These are phyloP conservation scores for Drosophila dunni DNA, from an alignment of 1,140 invertebrate genomes.

Conservation along the genomic window DNA sequence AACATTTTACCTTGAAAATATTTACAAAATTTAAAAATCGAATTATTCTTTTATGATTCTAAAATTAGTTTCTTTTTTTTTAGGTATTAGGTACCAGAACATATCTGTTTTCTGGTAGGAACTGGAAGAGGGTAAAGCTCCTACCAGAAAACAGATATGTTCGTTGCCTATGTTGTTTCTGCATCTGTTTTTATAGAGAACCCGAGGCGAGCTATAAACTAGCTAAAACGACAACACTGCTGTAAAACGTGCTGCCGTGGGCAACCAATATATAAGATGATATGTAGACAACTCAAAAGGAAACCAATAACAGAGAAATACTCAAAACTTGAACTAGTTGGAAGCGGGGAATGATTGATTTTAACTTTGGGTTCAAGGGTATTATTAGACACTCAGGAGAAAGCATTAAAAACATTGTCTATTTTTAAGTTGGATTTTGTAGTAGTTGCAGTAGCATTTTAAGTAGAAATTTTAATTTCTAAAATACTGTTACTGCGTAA, in stretches of 20 bases:
- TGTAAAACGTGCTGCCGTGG: slow-evolving; percentile 50
- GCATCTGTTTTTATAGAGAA: too few species aligned
- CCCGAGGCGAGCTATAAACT: too few species aligned
- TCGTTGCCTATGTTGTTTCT: too few species aligned
- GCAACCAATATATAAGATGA: slow-evolving; percentile 68
- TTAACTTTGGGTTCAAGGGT: slow-evolving; percentile 37
- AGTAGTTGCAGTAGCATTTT: neutral
- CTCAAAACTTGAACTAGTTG: slow-evolving; percentile 54
- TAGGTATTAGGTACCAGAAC: too few species aligned
- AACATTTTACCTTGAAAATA: too few species aligned
- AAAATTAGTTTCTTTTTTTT: too few species aligned
- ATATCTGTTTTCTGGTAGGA: too few species aligned
- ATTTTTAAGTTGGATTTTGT: slow-evolving; percentile 10
- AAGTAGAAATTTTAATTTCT: neutral
- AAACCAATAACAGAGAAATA: slow-evolving; percentile 63
- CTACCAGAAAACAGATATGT: too few species aligned
- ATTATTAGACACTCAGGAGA: slow-evolving; percentile 41
- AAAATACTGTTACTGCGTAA: neutral
- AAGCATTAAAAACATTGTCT: slow-evolving; percentile 4
- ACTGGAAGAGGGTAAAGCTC: too few species aligned
- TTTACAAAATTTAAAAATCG: too few species aligned
- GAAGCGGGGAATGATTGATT: slow-evolving; percentile 20
- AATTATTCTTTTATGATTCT: too few species aligned
- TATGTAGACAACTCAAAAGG: slow-evolving; percentile 39
- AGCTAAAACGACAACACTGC: too few species aligned